Evolutionary conservation across 1,140 invertebrate genomes (phyloP).

Genomic region (Acromyrmex charruanus): DNA sequence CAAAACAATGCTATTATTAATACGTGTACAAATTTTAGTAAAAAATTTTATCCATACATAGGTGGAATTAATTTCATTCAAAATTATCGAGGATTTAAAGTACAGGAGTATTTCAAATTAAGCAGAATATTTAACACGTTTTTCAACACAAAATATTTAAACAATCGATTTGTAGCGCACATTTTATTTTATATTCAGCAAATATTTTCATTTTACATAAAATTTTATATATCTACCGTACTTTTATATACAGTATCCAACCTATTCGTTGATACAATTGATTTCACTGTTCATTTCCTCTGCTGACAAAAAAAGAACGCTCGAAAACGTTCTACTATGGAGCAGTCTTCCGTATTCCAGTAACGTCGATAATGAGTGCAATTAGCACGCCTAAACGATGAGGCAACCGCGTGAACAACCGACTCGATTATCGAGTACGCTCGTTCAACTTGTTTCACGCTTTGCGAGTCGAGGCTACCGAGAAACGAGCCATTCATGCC

Average conservation of each 20-base stretch:
- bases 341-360: constrained; percentile 44
- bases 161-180: background rate
- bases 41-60: background rate
- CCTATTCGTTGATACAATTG: constrained; percentile 8
- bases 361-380: constrained; percentile 55
- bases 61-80: background rate
- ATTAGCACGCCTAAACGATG: constrained; percentile 56
- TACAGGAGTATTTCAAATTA: background rate
- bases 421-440: constrained; percentile 55
- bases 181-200: background rate
- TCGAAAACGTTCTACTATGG: constrained; percentile 22
- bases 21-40: background rate
- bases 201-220: constrained; percentile 16
- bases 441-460: constrained; percentile 63
- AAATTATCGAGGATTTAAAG: constrained; percentile 27
- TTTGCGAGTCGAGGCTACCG: constrained; percentile 32
- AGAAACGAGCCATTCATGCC: constrained; percentile 54
- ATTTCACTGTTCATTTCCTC: constrained; percentile 26
- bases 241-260: background rate
- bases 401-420: constrained; percentile 36
- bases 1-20: background rate
- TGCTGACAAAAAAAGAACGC: constrained; percentile 3
- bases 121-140: background rate
- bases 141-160: constrained; percentile 29
- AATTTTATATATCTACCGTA: background rate